A percentile compares a stretch with the other conserved stretches of the same genome.
Evolutionary conservation across 1,140 invertebrate genomes (phyloP).

Genomic region (Atta cephalotes): DNA sequence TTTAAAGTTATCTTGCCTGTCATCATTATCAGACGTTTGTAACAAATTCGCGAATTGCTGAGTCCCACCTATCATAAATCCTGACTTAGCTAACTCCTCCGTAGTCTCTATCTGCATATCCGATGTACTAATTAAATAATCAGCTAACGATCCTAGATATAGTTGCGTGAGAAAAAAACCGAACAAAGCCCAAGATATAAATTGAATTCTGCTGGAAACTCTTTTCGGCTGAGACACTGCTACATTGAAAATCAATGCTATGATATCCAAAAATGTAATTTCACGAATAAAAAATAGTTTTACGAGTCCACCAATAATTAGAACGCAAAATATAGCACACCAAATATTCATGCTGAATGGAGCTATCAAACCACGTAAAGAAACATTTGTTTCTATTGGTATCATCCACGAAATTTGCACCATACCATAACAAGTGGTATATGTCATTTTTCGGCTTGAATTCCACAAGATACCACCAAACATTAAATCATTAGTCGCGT

Average conservation of each 20-base stretch:
- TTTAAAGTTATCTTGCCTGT: constrained; percentile 45
- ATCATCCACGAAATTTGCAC: constrained; percentile 79
- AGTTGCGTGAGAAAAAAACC: constrained; percentile 80
- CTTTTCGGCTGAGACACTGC: constrained; percentile 71
- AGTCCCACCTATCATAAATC: constrained; percentile 71
- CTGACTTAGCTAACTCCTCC: constrained; percentile 68
- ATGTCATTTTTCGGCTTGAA: constrained; percentile 64
- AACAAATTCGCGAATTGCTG: constrained; percentile 62
- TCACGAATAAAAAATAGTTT: constrained; percentile 73
- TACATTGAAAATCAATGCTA: constrained; percentile 76
- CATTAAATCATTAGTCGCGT: constrained; percentile 72
- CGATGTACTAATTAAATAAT: constrained; percentile 77
- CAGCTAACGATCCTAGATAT: constrained; percentile 81
- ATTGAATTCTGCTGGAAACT: constrained; percentile 76
- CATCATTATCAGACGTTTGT: constrained; percentile 6
- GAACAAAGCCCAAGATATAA: constrained; percentile 80
- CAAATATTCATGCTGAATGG: constrained; percentile 79
- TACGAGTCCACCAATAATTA: constrained; percentile 72
- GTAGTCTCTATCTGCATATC: constrained; percentile 71
- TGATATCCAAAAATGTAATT: constrained; percentile 78
- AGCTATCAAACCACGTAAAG: constrained; percentile 76
- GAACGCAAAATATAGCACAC: constrained; percentile 71
- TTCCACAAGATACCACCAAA: constrained; percentile 78
- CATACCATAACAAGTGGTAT: constrained; percentile 78
- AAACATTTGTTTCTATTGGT: constrained; percentile 74